Base-by-base conservation (phyloP, 2,797 vertebrate species). In the Leuciscus waleckii region DNA sequence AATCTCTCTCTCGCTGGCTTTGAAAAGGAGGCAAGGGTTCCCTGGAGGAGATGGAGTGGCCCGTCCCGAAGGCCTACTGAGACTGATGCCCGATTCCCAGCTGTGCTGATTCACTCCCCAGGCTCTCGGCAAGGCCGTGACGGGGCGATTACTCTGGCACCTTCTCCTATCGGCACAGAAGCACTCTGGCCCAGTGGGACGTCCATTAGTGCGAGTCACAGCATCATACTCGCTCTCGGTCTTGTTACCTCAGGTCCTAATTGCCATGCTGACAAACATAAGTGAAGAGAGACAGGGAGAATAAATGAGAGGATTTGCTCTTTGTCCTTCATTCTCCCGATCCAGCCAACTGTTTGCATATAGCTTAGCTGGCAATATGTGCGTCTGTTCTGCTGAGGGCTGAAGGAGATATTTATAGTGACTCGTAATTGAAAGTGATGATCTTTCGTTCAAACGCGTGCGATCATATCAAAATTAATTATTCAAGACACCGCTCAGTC, bases 51-150 rank as follows among this genome's bases (percentile, higher is more conserved):
- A 10, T 32, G 26, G 39, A 49, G 46, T 26, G 37, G 29, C 91
- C 92, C 89, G 91, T 94, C 93, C 93, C 90, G 84, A 92, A 93
- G 92, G 91, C 92, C 35, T 91, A 91, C 93, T 92, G 91, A 95
- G 95, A 95, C 94, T 95, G 94, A 95, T 95, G 94, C 92, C 90
- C 92, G 69, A 89, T 91, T 92, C 93, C 93, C 93, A 93, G 93
- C 94, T 93, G 93, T 92, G 94, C 92, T 93, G 94, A 95, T 94
- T 94, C 95, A 94, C 93, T 94, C 91, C 91, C 91, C 23, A 85
- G 89, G 87, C 91, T 93, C 93, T 91, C 85, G 85, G 77, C 75
- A 54, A 63, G n/a, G 51, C 79, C 46, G 26, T 83, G 86, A 70
- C 41, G 7, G 61, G 81, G 51, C 74, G 83, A 95, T 95, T 94